Evolutionary conservation across 2,797 vertebrate species (phyloP), one percentile per base, ranked within the genome.

Genomic region (Nasua narica): DNA sequence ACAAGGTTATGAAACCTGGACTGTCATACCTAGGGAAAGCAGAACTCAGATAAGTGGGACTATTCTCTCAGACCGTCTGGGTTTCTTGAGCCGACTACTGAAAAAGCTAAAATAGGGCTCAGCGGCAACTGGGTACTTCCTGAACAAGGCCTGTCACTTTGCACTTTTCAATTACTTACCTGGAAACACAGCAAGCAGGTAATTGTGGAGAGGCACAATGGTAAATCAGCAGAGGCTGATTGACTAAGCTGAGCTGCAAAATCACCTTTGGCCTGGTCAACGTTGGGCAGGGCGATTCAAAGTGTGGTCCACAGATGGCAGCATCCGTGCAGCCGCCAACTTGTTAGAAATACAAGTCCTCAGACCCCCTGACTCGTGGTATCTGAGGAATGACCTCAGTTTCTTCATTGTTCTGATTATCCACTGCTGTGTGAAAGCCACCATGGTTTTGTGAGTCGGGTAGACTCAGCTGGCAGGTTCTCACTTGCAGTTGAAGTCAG

Each of bases 1-100:
- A 98, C 97, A 97, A 98, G 98, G 98, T 98, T 98, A 98, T 91
- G 92, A 97, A 98, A 96, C 48, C 78, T n/a, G 43, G 0, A 18
- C 67, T 96, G 84, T 87, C 96, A 79, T 37, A 87, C 85, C 92
- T 94, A 95, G 92, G 96, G 96, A 96, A 90, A 87, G 78, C 86
- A 91, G 46, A 90, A 70, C 43, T 91, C 87, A 79, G 92, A 91
- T 82, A 96, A 97, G 1, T 27, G 46, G 87, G 29, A 54, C 87
- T 93, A 37, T n/a, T n/a, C 54, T 94, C 46, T 58, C 37, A n/a
- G 70, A 91, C 81, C 85, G 88, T 74, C 60, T 74, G 69, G 84
- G 32, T 21, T 62, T 94, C 96, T 88, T 95, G 62, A 86, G 40
- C 54, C 86, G 85, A 25, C 23, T 35, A n/a, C 76, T 72, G 72